Percentiles rank a stretch among this genome's conserved stretches.
These are phyloP conservation scores for Panthera tigris DNA, from an alignment of 2,113 vertebrate species.

Conservation along the genomic window DNA sequence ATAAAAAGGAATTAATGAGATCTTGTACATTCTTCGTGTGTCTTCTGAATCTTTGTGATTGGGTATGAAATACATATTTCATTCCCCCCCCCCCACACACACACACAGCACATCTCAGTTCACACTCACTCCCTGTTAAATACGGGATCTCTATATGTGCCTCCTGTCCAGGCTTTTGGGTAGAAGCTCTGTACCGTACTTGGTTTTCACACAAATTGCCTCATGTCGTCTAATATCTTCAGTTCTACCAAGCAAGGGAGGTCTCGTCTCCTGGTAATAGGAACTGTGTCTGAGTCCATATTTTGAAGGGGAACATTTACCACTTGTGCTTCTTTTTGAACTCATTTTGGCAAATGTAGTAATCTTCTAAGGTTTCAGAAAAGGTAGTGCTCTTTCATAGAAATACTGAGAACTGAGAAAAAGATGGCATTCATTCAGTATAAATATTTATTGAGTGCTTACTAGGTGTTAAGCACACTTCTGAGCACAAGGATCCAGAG, in stretches of 20 bases:
- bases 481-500: neutral
- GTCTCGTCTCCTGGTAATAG: neutral
- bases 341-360: neutral
- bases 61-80: no score
- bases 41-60: neutral
- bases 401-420: neutral
- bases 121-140: accelerated
- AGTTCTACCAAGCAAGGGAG: neutral
- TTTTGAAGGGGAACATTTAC: neutral
- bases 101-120: accelerated
- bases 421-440: neutral
- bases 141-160: accelerated
- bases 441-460: neutral
- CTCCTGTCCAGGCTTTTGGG: accelerated
- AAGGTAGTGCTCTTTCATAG: neutral
- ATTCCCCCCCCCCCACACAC: accelerated
- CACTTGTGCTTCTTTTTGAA: neutral
- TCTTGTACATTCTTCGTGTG: neutral
- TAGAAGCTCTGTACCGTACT: accelerated
- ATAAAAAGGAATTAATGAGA: neutral
- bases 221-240: neutral
- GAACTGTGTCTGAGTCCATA: neutral
- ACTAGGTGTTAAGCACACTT: neutral
- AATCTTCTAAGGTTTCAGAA: neutral
- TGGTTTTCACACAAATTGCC: neutral